phyloP scores from a whole-genome alignment of 2,888 invertebrate genomes.

The Epinotia demarniana region DNA sequence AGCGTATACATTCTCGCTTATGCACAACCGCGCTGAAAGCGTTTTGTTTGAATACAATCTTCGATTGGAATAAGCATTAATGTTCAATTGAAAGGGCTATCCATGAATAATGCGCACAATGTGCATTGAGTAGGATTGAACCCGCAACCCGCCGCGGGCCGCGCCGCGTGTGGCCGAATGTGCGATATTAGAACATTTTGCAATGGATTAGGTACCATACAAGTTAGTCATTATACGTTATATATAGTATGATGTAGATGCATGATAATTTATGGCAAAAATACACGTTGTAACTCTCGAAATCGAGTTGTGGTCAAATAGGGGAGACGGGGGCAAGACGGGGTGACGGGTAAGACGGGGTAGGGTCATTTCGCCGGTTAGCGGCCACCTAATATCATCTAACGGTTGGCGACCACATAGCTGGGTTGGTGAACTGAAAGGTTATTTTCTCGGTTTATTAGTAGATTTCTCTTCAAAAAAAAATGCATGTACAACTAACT shows the following conservation, averaged over 20 bases:
- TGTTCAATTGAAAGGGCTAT: constrained; percentile 71
- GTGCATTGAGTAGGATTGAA: constrained; percentile 62
- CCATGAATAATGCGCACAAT: constrained; percentile 68
- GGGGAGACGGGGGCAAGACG: no score
- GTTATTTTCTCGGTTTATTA: no score
- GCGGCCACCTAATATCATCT: no score
- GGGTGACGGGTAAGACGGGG: no score
- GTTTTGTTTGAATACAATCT: constrained; percentile 61
- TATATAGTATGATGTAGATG: background rate
- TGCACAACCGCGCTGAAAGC: constrained; percentile 41
- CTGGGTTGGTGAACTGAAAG: no score
- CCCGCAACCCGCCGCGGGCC: constrained; percentile 64
- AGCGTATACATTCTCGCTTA: background rate
- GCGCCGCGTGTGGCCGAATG: constrained; percentile 67
- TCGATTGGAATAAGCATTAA: constrained; percentile 51
- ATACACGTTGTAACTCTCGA: no score
- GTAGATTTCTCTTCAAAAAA: no score
- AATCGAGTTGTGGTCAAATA: no score
- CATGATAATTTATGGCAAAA: background rate
- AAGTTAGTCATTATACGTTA: background rate
- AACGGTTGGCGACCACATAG: no score
- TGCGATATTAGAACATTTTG: constrained; percentile 41
- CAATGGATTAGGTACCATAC: constrained; percentile 21
- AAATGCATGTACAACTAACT: no score
- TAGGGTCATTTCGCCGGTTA: no score